These are phyloP conservation scores for Hirundichthys speculiger DNA, from an alignment of 2,113 vertebrate genomes.

Conservation along the genomic window DNA sequence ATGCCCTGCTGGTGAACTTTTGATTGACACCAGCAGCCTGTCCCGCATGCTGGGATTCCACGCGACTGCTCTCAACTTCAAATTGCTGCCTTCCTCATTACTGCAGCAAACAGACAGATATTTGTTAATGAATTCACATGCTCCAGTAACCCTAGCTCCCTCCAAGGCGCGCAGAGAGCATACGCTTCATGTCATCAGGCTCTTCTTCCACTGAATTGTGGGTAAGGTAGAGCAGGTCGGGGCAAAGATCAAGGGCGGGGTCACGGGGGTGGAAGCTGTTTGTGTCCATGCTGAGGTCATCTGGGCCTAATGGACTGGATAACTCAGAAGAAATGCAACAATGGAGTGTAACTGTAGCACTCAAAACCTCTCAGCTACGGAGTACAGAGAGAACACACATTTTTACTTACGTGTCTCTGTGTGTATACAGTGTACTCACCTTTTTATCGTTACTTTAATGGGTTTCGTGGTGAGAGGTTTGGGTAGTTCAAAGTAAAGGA, in stretches of 20 bases:
- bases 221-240: constrained; percentile 45
- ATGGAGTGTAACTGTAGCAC: constrained; percentile 14
- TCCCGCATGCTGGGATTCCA: constrained; percentile 56
- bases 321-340: constrained; percentile 59
- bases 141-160: constrained; percentile 69
- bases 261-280: constrained; percentile 74
- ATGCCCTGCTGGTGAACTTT: constrained; percentile 72
- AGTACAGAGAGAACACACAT: no score
- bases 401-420: no score
- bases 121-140: constrained; percentile 83
- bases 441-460: no score
- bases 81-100: constrained; percentile 75
- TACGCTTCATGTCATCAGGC: constrained; percentile 63
- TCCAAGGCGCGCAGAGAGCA: constrained; percentile 39
- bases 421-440: no score
- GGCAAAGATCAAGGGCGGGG: constrained; percentile 81
- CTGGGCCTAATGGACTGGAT: constrained; percentile 79
- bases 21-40: constrained; percentile 80
- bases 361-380: no score
- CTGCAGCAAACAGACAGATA: constrained; percentile 83
- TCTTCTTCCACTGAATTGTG: constrained; percentile 35
- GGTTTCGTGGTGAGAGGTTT: no score
- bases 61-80: constrained; percentile 63
- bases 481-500: no score
- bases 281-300: constrained; percentile 77